Percentiles rank a stretch among this genome's conserved stretches.
Evolutionary conservation across 2,888 invertebrate genomes (phyloP).

Genomic region (Cephus pygmeus): DNA sequence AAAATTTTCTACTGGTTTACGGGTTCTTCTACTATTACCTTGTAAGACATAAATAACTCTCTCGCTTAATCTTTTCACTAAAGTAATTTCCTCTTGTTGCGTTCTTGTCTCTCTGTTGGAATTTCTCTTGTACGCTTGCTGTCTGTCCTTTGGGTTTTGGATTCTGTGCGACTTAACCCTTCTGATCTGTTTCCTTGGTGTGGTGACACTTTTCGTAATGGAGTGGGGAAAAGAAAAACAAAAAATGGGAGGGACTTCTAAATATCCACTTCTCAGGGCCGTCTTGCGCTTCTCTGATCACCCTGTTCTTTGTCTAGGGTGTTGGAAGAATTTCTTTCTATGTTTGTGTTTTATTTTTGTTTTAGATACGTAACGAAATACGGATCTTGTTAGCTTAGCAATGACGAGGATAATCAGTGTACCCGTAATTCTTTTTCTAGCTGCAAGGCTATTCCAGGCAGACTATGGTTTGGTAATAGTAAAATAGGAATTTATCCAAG

Average conservation of each 20-base stretch:
- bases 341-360: background rate
- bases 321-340: background rate
- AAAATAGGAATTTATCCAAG: constrained; percentile 41
- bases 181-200: background rate
- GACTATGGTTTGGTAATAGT: constrained; percentile 29
- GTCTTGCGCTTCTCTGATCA: background rate
- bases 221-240: too few relatives aligned
- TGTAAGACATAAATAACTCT: background rate
- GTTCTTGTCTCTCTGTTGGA: background rate
- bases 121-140: background rate
- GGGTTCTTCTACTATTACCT: constrained; percentile 15
- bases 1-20: constrained; percentile 24
- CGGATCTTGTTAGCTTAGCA: background rate
- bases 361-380: background rate
- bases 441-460: constrained; percentile 7
- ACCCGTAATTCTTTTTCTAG: background rate
- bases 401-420: background rate
- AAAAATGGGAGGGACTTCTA: background rate
- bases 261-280: background rate
- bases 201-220: background rate
- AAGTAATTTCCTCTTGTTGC: background rate
- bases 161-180: background rate
- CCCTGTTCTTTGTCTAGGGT: background rate
- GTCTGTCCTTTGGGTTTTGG: background rate
- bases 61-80: background rate